Evolutionary conservation across 2,113 vertebrate genomes (phyloP), one percentile per base, ranked within the genome.

Genomic region (Pelusios castaneus): DNA sequence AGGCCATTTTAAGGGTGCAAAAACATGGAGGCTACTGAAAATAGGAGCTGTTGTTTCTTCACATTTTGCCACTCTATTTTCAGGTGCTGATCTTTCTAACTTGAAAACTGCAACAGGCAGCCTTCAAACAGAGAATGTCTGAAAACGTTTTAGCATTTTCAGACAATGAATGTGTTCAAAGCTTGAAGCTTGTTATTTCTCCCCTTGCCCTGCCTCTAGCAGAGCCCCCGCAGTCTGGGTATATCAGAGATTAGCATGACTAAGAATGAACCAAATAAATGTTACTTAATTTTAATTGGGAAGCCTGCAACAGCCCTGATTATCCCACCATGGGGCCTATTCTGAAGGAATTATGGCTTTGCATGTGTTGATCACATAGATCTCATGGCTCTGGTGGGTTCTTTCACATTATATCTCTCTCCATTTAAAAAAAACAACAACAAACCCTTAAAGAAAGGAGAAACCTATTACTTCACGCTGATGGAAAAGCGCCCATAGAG

Each of bases 181-280:
- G 85, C 13, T 49, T 89, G 54, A n/a, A 82, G 24, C 41, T 85
- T 54, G 27, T 63, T 92, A 4, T 56, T 88, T 94, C 93, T 90
- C 2, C 14, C 1, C 19, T 27, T 91, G 9, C 51, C 87, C 67
- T 58, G 83, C 25, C 31, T n/a, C 7, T 21, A 80, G 49, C 7
- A 80, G 77, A 31, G 34, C 6, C 21, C 47, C 31, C 13, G 14
- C 34, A 80, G 49, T 52, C 49, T 80, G 31, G 47, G 9, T 49
- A 51, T 22, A 80, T 34, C 21, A 80, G 25, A 52, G 31, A 52
- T 34, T 47, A 52, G 78, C 17, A 14, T 52, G 78, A 24, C 49
- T 52, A 80, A 80, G 49, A 52, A n/a, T 45, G 41, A 76, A 45
- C 41, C 22, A 45, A 76, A 25, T 76, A 76, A 43, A 76, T 52